Evolutionary conservation across 2,888 invertebrate genomes (phyloP).

Genomic region (Colostygia pectinataria): DNA sequence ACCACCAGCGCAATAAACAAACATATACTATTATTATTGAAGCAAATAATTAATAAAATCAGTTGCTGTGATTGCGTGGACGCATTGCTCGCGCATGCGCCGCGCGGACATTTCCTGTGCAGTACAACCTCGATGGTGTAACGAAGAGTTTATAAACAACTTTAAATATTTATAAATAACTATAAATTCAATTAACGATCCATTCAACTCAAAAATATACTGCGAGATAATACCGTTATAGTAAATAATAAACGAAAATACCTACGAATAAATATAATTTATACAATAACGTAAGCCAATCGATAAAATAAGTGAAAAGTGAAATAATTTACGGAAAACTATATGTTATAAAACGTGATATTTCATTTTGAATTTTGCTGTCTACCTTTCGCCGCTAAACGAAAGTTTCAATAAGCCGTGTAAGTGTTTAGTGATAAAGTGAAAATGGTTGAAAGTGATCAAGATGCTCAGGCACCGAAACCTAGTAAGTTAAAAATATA

Average conservation of each 20-base stretch:
- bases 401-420: slow-evolving; percentile 6
- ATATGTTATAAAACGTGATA: no score
- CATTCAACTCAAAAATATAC: not conserved
- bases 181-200: not conserved
- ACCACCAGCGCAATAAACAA: no score
- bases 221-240: not conserved
- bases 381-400: not conserved
- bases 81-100: slow-evolving; percentile 24
- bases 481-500: slow-evolving; percentile 39
- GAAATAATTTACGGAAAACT: not conserved
- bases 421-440: slow-evolving; percentile 36
- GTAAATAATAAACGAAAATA: not conserved
- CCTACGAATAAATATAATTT: not conserved
- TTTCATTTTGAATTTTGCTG: no score
- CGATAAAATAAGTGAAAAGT: no score
- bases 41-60: slow-evolving; percentile 30
- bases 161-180: not conserved
- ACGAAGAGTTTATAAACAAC: slow-evolving; percentile 5
- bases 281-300: not conserved
- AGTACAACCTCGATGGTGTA: slow-evolving; percentile 2
- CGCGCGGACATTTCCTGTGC: slow-evolving; percentile 27
- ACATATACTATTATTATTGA: slow-evolving; percentile 7
- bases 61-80: slow-evolving; percentile 17
- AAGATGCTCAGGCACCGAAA: slow-evolving; percentile 40
- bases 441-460: slow-evolving; percentile 45